These are phyloP conservation scores for Takifugu bimaculatus DNA, from an alignment of 2,113 vertebrate genomes.

Conservation along the genomic window DNA sequence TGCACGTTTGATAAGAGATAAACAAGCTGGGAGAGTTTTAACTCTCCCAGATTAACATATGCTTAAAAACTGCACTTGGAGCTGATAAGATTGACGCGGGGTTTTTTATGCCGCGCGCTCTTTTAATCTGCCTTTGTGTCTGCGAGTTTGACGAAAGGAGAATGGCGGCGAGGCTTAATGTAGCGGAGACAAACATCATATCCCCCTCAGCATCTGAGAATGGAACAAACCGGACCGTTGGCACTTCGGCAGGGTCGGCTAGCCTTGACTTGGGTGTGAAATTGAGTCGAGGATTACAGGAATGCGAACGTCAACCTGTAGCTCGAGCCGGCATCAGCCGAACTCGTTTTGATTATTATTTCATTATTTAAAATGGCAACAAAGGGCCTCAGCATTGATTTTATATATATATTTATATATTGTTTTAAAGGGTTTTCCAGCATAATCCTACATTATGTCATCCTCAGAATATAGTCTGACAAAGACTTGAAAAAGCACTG, in stretches of 20 bases:
- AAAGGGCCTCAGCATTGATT: no score
- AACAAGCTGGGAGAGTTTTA: slow-evolving; percentile 62
- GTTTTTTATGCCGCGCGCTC: slow-evolving; percentile 60
- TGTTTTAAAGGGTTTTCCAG: neutral
- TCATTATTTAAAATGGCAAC: no score
- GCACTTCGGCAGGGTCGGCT: slow-evolving; percentile 16
- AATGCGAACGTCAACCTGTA: slow-evolving; percentile 36
- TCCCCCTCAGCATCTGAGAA: slow-evolving; percentile 43
- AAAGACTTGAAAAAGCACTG: slow-evolving; percentile 95
- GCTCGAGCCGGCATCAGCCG: slow-evolving; percentile 13
- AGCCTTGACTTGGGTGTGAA: neutral
- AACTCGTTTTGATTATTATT: neutral
- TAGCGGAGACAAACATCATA: slow-evolving; percentile 50
- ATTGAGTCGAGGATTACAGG: slow-evolving; percentile 26
- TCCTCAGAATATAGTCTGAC: slow-evolving; percentile 84
- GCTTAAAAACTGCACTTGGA: slow-evolving; percentile 77
- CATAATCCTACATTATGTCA: slow-evolving; percentile 79
- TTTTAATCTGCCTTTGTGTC: slow-evolving; percentile 70
- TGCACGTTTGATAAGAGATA: slow-evolving; percentile 73
- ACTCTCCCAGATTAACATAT: slow-evolving; percentile 76
- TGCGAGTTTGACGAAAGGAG: slow-evolving; percentile 58
- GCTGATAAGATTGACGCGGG: slow-evolving; percentile 75
- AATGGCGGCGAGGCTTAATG: slow-evolving; percentile 39
- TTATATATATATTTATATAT: no score
- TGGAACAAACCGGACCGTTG: slow-evolving; percentile 29